Conservation (phyloP, 1,140 invertebrate species). For the Eulimnadia texana region DNA sequence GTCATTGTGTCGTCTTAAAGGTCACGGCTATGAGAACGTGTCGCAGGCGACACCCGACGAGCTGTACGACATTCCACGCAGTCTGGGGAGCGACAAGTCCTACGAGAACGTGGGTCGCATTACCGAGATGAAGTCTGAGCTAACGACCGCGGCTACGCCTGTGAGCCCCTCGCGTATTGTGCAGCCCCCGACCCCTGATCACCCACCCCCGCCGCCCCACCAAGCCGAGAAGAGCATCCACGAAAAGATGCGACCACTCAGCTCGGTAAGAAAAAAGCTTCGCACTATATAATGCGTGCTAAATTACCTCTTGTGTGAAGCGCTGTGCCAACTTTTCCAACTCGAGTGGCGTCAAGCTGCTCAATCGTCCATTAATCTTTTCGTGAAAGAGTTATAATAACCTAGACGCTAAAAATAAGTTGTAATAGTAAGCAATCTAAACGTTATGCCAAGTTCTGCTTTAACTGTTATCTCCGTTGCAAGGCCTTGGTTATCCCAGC, state of each 20-base stretch:
- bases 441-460: too few species aligned
- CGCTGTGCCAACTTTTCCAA: too few species aligned
- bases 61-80: conserved; percentile 11
- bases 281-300: too few species aligned
- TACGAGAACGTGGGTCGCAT: conserved; percentile 12
- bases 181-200: conserved; percentile 84
- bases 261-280: conserved; percentile 47
- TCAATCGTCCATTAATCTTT: too few species aligned
- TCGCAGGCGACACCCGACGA: not conserved
- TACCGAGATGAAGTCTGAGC: not conserved
- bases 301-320: too few species aligned
- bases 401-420: too few species aligned
- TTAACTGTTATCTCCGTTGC: too few species aligned
- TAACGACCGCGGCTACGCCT: conserved; percentile 24
- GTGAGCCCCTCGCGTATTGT: conserved; percentile 73
- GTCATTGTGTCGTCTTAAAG: not conserved
- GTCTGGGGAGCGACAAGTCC: not conserved
- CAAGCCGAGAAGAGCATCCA: conserved; percentile 80
- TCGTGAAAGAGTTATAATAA: too few species aligned
- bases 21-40: conserved; percentile 5
- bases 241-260: conserved; percentile 71
- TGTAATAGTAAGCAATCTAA: too few species aligned
- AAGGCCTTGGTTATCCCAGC: too few species aligned
- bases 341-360: too few species aligned
- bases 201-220: conserved; percentile 79